These are phyloP conservation scores for Pollachius pollachius DNA, from an alignment of 2,113 vertebrate species.

Conservation along the genomic window DNA sequence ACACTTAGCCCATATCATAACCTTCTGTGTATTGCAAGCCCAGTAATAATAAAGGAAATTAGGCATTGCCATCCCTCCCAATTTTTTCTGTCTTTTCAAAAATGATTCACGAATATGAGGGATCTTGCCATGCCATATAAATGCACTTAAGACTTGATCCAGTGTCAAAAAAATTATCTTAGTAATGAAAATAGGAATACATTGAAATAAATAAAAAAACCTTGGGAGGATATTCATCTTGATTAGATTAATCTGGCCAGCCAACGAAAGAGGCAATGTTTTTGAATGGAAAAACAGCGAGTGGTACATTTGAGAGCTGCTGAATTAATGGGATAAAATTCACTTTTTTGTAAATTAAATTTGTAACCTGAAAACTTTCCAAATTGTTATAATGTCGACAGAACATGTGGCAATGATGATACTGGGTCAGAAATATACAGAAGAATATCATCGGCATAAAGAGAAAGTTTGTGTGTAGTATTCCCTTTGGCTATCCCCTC, in stretches of 20 bases:
- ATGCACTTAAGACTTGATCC: too few relatives aligned
- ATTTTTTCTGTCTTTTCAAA: background rate
- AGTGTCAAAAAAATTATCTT: too few relatives aligned
- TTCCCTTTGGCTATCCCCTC: background rate
- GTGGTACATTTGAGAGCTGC: background rate
- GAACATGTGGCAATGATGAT: background rate
- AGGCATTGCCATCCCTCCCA: conserved; percentile 2
- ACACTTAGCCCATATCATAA: background rate
- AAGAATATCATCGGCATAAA: background rate
- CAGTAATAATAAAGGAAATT: background rate
- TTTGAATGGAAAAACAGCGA: background rate
- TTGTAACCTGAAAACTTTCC: background rate
- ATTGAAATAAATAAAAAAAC: background rate
- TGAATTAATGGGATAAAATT: background rate
- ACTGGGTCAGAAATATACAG: too few relatives aligned
- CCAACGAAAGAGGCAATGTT: background rate
- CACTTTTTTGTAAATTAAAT: background rate
- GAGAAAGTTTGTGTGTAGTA: background rate
- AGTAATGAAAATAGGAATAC: too few relatives aligned
- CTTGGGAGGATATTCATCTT: background rate
- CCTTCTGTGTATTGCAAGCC: background rate
- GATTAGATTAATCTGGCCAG: background rate
- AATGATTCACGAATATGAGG: too few relatives aligned
- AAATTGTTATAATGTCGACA: background rate
- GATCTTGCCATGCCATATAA: too few relatives aligned